phyloP scores from a whole-genome alignment of 35 echinoderm and acorn worm species.

The Apostichopus californicus region DNA sequence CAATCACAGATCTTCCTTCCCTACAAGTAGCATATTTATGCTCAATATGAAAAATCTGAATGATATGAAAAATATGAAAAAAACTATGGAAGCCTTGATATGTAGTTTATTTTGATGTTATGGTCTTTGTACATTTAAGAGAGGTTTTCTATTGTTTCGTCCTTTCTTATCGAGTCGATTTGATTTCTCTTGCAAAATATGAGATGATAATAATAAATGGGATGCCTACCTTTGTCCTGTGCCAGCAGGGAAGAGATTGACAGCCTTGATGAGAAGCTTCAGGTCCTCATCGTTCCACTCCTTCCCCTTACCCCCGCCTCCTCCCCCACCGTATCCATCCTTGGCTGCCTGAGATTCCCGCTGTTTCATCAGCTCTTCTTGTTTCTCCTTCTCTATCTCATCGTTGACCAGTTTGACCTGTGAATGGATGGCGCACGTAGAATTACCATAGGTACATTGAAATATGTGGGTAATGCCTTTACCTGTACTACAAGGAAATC shows the following conservation, averaged over 20 bases:
- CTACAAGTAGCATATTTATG: too few relatives aligned
- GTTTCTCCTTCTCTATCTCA: conserved; percentile 73
- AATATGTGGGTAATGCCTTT: too few relatives aligned
- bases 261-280: conserved; percentile 89
- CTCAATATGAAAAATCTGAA: too few relatives aligned
- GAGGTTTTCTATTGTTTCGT: too few relatives aligned
- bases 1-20: too few relatives aligned
- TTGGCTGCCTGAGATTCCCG: conserved; percentile 64
- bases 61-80: too few relatives aligned
- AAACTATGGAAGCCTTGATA: not conserved
- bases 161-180: too few relatives aligned
- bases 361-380: conserved; percentile 77
- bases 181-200: too few relatives aligned
- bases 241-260: conserved; percentile 90
- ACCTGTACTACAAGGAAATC: too few relatives aligned
- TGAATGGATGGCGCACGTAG: not conserved
- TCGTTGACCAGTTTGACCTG: conserved; percentile 71
- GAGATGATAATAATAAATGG: not conserved
- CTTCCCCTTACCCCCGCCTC: conserved; percentile 54
- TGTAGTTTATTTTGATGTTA: not conserved
- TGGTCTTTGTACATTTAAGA: too few relatives aligned
- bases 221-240: conserved; percentile 77
- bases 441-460: too few relatives aligned
- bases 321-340: conserved; percentile 45
- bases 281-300: conserved; percentile 81